Evolutionary conservation across 2,888 invertebrate species (phyloP).

Genomic region (Priocnemis perturbator): DNA sequence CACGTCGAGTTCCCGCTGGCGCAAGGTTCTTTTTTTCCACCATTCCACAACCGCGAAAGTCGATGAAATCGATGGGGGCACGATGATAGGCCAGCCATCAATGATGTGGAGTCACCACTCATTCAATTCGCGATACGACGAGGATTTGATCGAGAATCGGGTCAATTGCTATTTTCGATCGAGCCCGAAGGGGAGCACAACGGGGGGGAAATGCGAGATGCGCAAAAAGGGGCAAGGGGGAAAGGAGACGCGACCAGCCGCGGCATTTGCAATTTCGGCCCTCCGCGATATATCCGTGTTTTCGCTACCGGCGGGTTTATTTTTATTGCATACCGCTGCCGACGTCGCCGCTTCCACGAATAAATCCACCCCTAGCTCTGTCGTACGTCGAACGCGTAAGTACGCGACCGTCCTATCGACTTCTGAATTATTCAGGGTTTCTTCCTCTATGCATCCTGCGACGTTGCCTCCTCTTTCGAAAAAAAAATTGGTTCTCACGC

Average conservation of each 20-base stretch:
- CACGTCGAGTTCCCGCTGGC: too few relatives aligned
- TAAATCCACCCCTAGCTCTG: slow-evolving; percentile 21
- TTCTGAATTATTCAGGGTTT: slow-evolving; percentile 32
- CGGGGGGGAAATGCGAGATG: not conserved
- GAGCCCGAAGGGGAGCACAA: not conserved
- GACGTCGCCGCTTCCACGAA: not conserved
- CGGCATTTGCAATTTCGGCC: slow-evolving; percentile 18
- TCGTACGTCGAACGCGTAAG: slow-evolving; percentile 14
- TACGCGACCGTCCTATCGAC: slow-evolving; percentile 9
- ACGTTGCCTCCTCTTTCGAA: too few relatives aligned
- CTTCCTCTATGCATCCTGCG: too few relatives aligned
- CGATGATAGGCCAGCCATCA: slow-evolving; percentile 16
- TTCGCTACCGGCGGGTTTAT: not conserved
- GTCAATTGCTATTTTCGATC: slow-evolving; percentile 56
- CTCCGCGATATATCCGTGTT: not conserved
- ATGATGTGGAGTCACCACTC: slow-evolving; percentile 22
- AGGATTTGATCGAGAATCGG: slow-evolving; percentile 42
- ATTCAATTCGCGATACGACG: slow-evolving; percentile 18
- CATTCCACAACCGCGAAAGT: not conserved
- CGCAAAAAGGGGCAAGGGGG: not conserved
- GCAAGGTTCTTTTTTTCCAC: not conserved
- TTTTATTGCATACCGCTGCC: slow-evolving; percentile 1
- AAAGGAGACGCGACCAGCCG: not conserved
- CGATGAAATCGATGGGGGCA: slow-evolving; percentile 11
- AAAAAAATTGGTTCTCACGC: too few relatives aligned